Base-by-base conservation (phyloP, 2,113 vertebrate species). In the Semicossyphus pulcher region DNA sequence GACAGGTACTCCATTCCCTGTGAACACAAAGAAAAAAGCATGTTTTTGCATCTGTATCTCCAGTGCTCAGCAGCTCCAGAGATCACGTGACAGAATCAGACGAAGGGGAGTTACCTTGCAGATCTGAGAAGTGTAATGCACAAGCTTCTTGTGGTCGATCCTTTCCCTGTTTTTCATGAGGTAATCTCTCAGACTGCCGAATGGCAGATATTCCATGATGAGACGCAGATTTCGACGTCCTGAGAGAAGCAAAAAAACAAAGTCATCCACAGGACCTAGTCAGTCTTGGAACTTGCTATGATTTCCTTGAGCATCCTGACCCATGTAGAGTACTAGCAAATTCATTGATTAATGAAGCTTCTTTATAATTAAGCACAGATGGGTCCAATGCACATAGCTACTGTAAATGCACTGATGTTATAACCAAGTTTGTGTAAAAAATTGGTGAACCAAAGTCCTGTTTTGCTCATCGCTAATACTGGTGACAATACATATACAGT, bases 1-100 rank as follows among this genome's bases (percentile, higher is more conserved):
- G 96, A 96, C 80, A 99, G 93, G 90, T 99, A 99, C 54, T 99
- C 97, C 98, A 99, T 99, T 28, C 97, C 98, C 98, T 99, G 87
- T 5, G 11, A 32, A 70, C 7, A 66, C 49, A 45, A 26, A 11
- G 36, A 68, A 0, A 41, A 28, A 16, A 20, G 21, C 0, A 69
- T 8, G 26, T 25, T 39, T 10, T 29, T 14, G 37, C 10, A 25
- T 37, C 0, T 31, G n/a, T 8, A 21, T 10, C 56, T 61, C 18
- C 10, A 14, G 18, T 25, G 10, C 18, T 37, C 20, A 45, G 54
- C 32, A 10, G 26, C 25, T 23, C 1, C 0, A 34, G 18, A n/a
- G 15, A 42, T n/a, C 4, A 45, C 8, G 18, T 10, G 10, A 23
- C 14, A 34, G 26, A 52, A 48, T 11, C 16, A 25, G 20, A 10